These are phyloP conservation scores for Calyptomena viridis DNA, from an alignment of 2,113 vertebrate genomes.

Conservation along the genomic window DNA sequence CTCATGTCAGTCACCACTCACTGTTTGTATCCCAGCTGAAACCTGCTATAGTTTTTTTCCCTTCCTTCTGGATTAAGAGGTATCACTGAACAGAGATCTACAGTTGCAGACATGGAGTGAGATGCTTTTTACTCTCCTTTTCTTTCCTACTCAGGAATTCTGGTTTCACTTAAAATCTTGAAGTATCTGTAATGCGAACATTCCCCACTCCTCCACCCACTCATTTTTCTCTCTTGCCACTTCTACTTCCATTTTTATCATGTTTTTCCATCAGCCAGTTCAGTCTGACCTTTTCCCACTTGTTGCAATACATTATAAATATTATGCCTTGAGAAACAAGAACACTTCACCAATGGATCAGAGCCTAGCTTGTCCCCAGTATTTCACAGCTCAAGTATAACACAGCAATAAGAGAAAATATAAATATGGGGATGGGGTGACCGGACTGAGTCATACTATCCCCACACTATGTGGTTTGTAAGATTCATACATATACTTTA, in stretches of 20 bases:
- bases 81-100: not conserved
- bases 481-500: not conserved
- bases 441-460: not conserved
- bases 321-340: not conserved
- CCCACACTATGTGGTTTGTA: not conserved
- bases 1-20: not conserved
- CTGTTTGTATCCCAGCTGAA: not conserved
- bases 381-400: not conserved
- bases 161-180: not conserved
- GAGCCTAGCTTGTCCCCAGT: not conserved
- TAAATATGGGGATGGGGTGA: not conserved
- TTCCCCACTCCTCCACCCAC: not conserved
- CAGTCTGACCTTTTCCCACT: not conserved
- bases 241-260: not conserved
- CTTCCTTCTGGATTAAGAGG: not conserved
- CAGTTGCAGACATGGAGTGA: not conserved
- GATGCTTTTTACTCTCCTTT: not conserved
- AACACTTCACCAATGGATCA: not conserved
- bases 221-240: not conserved
- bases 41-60: rapidly evolving
- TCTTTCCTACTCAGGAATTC: not conserved
- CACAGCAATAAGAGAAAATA: not conserved
- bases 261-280: not conserved
- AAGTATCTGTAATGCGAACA: not conserved
- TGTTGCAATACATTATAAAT: not conserved